A percentile compares a stretch with the other conserved stretches of the same genome.
These are phyloP conservation scores for Antrozous pallidus DNA, from an alignment of 2,797 vertebrate species.

Conservation along the genomic window DNA sequence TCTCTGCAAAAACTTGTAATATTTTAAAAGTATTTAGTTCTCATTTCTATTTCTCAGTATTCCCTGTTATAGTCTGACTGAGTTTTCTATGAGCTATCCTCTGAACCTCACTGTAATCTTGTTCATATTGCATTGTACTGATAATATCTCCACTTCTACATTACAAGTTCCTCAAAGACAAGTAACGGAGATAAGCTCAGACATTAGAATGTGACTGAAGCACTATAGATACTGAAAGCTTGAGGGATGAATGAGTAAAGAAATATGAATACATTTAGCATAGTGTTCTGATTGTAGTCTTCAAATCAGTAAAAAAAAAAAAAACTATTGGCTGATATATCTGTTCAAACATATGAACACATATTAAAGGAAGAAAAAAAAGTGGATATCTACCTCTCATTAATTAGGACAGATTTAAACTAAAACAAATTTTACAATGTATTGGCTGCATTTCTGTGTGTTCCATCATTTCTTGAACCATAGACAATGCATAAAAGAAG, in stretches of 20 bases:
- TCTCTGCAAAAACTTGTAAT: too few species aligned
- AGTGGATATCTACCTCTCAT: not conserved
- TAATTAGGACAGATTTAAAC: not conserved
- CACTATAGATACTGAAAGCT: not conserved
- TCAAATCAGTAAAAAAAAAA: not conserved
- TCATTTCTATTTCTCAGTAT: not conserved
- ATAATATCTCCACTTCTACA: not conserved
- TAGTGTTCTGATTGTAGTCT: not conserved
- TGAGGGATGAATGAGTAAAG: not conserved
- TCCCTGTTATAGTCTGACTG: not conserved
- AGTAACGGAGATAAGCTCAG: not conserved
- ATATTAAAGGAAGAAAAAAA: not conserved
- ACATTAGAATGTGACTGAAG: not conserved
- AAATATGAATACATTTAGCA: not conserved
- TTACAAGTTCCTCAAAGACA: not conserved
- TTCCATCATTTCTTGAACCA: not conserved
- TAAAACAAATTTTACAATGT: not conserved
- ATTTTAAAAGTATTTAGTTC: not conserved
- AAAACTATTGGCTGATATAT: not conserved
- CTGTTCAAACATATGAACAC: not conserved
- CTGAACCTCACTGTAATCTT: not conserved
- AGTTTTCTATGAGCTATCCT: not conserved
- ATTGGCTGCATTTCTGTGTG: not conserved
- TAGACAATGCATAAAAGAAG: not conserved
- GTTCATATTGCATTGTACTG: not conserved